Evolutionary conservation across 2,113 vertebrate genomes (phyloP).

Genomic region (Pristiophorus japonicus): DNA sequence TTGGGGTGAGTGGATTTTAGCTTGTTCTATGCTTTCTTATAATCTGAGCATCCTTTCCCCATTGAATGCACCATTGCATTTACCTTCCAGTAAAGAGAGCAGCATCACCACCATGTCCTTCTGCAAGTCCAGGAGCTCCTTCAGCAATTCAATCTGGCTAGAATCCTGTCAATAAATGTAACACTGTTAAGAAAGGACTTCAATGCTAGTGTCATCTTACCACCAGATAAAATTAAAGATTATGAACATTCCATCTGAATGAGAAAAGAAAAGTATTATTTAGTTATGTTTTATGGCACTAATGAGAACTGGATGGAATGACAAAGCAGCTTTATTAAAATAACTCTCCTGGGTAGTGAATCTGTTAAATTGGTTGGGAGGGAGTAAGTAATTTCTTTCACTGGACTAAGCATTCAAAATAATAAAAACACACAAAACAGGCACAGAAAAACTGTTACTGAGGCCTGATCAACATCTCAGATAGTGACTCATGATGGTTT

Average conservation of each 20-base stretch:
- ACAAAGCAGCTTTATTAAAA: background rate
- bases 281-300: background rate
- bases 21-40: background rate
- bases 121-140: conserved; percentile 88
- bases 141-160: conserved; percentile 84
- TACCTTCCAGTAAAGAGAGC: conserved; percentile 83
- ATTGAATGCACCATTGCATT: background rate
- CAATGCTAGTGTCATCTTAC: background rate
- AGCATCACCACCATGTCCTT: conserved; percentile 98
- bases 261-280: background rate
- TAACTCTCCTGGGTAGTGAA: background rate
- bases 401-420: background rate
- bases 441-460: background rate
- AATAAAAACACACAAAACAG: background rate
- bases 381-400: background rate
- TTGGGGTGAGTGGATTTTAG: background rate
- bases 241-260: background rate
- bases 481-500: background rate
- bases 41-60: background rate
- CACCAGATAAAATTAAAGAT: background rate
- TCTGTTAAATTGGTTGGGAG: background rate
- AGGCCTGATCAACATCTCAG: background rate
- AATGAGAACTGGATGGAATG: background rate
- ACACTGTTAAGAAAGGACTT: background rate
- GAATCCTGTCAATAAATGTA: conserved; percentile 66